Conservation (phyloP, 2,113 vertebrate species). For the Oreochromis aureus region DNA sequence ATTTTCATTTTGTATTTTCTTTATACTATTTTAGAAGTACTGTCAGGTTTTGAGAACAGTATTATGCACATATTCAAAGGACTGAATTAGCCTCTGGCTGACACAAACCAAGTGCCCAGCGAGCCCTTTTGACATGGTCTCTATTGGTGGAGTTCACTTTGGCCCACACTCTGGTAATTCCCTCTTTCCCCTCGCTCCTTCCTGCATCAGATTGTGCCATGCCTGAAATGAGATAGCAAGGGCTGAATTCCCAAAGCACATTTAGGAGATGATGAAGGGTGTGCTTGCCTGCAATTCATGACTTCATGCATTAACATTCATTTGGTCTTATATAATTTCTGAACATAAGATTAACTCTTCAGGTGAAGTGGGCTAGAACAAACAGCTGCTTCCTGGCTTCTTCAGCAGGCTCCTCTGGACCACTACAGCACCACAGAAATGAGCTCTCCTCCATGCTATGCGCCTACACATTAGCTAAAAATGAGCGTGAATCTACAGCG, state of each 20-base stretch:
- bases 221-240: slow-evolving; percentile 26
- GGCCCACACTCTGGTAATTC: background rate
- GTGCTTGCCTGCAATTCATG: slow-evolving; percentile 30
- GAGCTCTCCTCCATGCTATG: slow-evolving; percentile 22
- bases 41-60: background rate
- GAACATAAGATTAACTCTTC: slow-evolving; percentile 52
- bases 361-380: slow-evolving; percentile 55
- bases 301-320: slow-evolving; percentile 58
- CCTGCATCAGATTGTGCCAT: background rate
- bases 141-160: slow-evolving; percentile 24
- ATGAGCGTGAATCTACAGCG: slow-evolving; percentile 7
- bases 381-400: slow-evolving; percentile 62
- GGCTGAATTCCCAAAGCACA: slow-evolving; percentile 42
- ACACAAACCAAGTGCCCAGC: background rate
- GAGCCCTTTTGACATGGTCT: background rate
- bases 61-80: background rate
- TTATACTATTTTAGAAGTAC: background rate
- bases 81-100: background rate
- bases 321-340: slow-evolving; percentile 48
- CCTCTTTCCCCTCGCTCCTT: background rate
- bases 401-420: slow-evolving; percentile 33
- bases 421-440: slow-evolving; percentile 29
- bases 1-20: background rate
- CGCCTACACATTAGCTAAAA: slow-evolving; percentile 41
- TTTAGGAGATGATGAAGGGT: slow-evolving; percentile 36